Percentiles rank a stretch among this genome's conserved stretches.
phyloP scores from a whole-genome alignment of 2,888 invertebrate species.

The Caenorhabditis sp. region DNA sequence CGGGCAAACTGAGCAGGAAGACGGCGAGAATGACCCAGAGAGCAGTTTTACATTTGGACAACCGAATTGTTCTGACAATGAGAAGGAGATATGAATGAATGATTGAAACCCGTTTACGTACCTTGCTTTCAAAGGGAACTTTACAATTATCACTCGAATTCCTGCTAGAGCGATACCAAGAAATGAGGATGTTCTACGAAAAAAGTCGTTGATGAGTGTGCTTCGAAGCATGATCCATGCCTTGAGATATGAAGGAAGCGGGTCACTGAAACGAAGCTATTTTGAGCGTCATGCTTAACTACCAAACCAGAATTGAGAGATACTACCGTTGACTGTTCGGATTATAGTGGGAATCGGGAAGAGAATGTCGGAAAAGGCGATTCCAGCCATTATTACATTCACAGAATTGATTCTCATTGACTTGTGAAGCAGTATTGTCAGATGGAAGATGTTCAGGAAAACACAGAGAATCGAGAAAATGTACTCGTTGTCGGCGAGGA shows the following conservation, averaged over 20 bases:
- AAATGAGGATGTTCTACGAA: not conserved
- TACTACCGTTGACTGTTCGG: not conserved
- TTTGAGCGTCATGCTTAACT: too few species aligned
- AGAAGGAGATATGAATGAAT: not conserved
- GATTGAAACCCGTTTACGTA: too few species aligned
- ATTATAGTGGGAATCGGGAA: not conserved
- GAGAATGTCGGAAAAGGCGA: not conserved
- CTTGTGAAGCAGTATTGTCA: not conserved
- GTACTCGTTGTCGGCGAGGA: not conserved
- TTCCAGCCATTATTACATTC: not conserved
- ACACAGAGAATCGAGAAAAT: not conserved
- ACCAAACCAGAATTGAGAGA: too few species aligned
- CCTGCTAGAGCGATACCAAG: not conserved
- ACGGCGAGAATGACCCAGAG: not conserved
- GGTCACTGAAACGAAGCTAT: not conserved
- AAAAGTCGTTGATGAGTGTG: not conserved
- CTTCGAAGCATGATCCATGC: not conserved
- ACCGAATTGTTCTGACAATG: not conserved
- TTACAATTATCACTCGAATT: not conserved
- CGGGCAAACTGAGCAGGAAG: not conserved
- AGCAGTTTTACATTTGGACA: not conserved
- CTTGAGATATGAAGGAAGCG: not conserved
- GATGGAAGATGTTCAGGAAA: not conserved
- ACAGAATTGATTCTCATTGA: not conserved
- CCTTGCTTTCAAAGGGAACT: not conserved